Evolutionary conservation across 2,113 vertebrate genomes (phyloP).

Genomic region (Limnothrissa miodon): DNA sequence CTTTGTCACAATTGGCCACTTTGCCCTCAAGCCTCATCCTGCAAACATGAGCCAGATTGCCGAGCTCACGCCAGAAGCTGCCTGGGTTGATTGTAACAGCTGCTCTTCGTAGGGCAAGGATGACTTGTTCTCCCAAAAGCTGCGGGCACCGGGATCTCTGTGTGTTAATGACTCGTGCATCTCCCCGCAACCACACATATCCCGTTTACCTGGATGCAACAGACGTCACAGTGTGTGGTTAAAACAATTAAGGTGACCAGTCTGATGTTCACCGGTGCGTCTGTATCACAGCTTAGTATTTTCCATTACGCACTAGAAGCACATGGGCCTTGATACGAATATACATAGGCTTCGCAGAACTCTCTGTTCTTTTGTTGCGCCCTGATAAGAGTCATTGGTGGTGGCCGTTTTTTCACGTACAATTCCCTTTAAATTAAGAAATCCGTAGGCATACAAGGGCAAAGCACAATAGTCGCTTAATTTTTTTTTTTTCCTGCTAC

Average conservation of each 20-base stretch:
- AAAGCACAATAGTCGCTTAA: background rate
- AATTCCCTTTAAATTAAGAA: background rate
- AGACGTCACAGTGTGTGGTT: slow-evolving; percentile 29
- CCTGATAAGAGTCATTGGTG: background rate
- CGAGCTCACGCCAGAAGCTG: background rate
- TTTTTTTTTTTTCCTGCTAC: background rate
- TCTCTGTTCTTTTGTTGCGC: background rate
- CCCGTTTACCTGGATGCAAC: slow-evolving; percentile 30
- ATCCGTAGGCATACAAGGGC: background rate
- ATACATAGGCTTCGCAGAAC: background rate
- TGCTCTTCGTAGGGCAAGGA: slow-evolving; percentile 21
- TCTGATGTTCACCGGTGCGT: background rate
- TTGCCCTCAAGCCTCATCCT: slow-evolving; percentile 12
- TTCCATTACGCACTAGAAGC: slow-evolving; percentile 24
- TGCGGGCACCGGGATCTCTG: background rate
- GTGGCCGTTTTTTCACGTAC: background rate
- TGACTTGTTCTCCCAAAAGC: background rate
- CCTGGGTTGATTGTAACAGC: slow-evolving; percentile 34
- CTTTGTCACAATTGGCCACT: background rate
- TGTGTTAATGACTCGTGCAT: background rate
- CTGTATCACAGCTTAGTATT: background rate
- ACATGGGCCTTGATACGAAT: background rate
- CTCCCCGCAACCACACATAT: slow-evolving; percentile 20
- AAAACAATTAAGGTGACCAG: slow-evolving; percentile 24
- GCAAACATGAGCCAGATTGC: slow-evolving; percentile 37